These are phyloP conservation scores for Notamacropus eugenii DNA, from an alignment of 2,797 vertebrate species.

Conservation along the genomic window DNA sequence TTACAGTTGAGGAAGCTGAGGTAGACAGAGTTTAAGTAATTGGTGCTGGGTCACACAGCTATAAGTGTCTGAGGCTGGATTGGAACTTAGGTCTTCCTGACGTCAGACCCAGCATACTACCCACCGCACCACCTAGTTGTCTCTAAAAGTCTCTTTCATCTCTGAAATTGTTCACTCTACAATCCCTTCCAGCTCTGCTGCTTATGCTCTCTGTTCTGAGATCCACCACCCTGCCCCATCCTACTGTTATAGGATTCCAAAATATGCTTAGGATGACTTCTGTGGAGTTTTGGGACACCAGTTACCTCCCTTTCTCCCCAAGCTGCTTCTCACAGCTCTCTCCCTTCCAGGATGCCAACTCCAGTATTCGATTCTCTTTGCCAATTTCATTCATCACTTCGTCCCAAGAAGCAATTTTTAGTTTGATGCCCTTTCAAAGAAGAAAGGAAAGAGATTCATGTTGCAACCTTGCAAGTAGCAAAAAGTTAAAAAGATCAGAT, in stretches of 20 bases:
- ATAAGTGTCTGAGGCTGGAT: background rate
- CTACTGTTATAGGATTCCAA: background rate
- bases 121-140: background rate
- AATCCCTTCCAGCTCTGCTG: background rate
- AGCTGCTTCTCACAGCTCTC: background rate
- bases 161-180: background rate
- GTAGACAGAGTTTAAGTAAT: background rate
- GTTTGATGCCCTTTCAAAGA: slow-evolving; percentile 60
- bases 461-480: slow-evolving; percentile 67
- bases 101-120: background rate
- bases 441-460: slow-evolving; percentile 47
- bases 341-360: slow-evolving; percentile 10
- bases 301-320: background rate
- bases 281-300: background rate
- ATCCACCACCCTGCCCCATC: background rate
- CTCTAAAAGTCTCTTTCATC: background rate
- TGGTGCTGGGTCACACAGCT: background rate
- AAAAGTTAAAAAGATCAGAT: slow-evolving; percentile 66
- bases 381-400: slow-evolving; percentile 65
- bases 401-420: slow-evolving; percentile 56
- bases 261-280: background rate
- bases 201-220: background rate
- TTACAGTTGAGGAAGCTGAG: background rate
- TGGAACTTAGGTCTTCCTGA: background rate
- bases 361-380: slow-evolving; percentile 57